Percentiles rank a stretch among this genome's conserved stretches.
phyloP scores from a whole-genome alignment of 2,113 vertebrate genomes.

The Telmatochromis brachygnathus region DNA sequence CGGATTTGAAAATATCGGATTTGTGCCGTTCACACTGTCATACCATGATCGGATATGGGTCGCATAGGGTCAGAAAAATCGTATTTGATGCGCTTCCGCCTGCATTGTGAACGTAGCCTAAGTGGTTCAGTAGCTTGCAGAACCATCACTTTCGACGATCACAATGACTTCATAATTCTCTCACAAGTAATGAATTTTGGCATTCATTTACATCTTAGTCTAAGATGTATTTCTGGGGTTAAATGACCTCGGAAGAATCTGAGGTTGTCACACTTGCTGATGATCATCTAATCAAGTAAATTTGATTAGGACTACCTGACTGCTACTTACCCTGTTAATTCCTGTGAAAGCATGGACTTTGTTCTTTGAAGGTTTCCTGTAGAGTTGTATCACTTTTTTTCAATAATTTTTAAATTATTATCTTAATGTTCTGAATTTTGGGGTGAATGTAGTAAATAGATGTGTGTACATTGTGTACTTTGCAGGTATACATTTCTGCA shows the following conservation, averaged over 20 bases:
- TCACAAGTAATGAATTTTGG: neutral
- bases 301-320: neutral
- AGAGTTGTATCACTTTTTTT: neutral
- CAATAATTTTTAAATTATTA: neutral
- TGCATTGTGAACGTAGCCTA: neutral
- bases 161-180: neutral
- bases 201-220: neutral
- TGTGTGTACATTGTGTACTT: neutral
- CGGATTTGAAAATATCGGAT: fast-evolving
- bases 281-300: neutral
- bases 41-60: too few relatives aligned
- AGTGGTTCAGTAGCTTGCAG: neutral
- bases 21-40: too few relatives aligned
- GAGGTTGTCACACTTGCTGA: neutral
- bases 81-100: fast-evolving
- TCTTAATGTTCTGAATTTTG: neutral
- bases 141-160: neutral
- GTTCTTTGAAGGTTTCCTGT: neutral
- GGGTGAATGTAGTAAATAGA: neutral
- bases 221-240: neutral
- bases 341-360: neutral
- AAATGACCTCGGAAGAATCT: neutral
- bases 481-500: neutral
- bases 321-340: neutral
- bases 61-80: too few relatives aligned